A percentile compares a stretch with the other conserved stretches of the same genome.
Conservation (phyloP, 2,113 vertebrate genomes). For the Burhinus bistriatus region DNA sequence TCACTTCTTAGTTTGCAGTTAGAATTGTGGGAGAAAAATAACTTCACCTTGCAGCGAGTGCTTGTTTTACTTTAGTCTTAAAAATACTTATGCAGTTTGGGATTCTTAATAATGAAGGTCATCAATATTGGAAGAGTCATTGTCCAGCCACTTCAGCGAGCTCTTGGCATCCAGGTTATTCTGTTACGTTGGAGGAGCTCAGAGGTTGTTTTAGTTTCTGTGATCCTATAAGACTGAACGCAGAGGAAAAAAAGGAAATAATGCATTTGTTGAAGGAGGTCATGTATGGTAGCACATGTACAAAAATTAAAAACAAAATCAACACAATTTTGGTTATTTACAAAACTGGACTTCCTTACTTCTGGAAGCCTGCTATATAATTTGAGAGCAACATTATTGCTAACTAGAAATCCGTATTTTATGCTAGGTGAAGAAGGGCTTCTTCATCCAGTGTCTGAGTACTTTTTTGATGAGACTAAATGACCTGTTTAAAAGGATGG, state of each 20-base stretch:
- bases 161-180: fast-evolving
- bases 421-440: background rate
- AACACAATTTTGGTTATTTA: background rate
- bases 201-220: background rate
- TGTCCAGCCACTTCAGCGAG: background rate
- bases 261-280: background rate
- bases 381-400: background rate
- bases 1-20: background rate
- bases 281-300: fast-evolving
- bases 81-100: background rate
- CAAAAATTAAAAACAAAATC: background rate
- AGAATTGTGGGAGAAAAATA: background rate
- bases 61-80: background rate
- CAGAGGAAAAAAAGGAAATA: background rate
- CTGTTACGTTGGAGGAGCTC: background rate
- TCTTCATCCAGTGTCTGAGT: background rate
- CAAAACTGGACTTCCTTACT: background rate
- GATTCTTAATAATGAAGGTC: background rate
- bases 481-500: background rate
- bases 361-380: background rate
- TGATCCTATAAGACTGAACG: background rate
- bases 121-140: background rate
- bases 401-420: background rate
- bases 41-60: background rate
- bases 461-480: background rate